phyloP scores from a whole-genome alignment of 2,113 vertebrate genomes.

The Chinchilla lanigera region DNA sequence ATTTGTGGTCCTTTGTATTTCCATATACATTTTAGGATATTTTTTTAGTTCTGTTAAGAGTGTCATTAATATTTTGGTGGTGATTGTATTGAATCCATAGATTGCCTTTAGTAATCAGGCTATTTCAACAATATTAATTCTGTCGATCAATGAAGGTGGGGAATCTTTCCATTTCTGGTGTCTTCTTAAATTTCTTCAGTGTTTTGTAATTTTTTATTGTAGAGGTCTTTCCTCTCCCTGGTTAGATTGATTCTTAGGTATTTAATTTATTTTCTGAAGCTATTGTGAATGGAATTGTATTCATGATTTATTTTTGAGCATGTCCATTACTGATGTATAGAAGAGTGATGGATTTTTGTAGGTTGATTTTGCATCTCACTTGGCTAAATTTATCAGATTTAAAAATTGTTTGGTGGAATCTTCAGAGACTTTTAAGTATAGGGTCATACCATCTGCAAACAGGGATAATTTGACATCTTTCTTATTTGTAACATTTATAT shows the following conservation, averaged over 20 bases:
- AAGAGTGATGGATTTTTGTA: neutral
- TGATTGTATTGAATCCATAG: neutral
- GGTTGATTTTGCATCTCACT: neutral
- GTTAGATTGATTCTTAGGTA: neutral
- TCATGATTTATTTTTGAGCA: neutral
- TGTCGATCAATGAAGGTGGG: neutral
- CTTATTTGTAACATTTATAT: neutral
- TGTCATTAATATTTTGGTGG: neutral
- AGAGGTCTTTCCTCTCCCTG: neutral
- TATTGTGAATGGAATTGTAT: neutral
- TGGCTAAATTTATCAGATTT: neutral
- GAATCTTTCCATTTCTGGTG: neutral
- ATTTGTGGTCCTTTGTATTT: neutral
- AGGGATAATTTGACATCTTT: neutral
- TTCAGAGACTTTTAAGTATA: neutral
- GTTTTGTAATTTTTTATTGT: neutral
- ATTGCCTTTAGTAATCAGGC: neutral
- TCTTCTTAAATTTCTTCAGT: neutral
- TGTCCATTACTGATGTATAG: neutral
- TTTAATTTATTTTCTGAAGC: neutral
- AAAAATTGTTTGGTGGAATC: neutral
- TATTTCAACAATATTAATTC: neutral
- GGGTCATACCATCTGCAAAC: neutral
- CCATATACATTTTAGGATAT: neutral
- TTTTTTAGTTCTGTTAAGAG: neutral